Evolutionary conservation across 64 coral and sea anemone genomes (phyloP).

Genomic region (Hydrozoanthus tunicans): DNA sequence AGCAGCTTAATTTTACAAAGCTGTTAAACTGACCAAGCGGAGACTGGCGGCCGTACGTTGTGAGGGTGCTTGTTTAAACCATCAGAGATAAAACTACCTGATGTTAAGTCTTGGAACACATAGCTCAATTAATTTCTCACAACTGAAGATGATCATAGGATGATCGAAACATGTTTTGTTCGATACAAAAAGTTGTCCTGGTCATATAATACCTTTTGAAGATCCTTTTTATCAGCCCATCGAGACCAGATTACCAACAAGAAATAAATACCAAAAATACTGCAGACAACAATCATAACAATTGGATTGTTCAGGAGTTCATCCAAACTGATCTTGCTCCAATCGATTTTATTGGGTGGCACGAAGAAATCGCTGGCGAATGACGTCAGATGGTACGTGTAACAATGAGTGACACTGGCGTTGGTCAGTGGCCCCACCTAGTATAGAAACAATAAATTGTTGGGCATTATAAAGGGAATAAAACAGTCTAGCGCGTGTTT

Average conservation of each 20-base stretch:
- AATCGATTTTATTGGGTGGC: slow-evolving; percentile 93
- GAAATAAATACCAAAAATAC: slow-evolving; percentile 93
- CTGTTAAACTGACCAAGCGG: too few species aligned
- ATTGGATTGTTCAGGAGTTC: slow-evolving; percentile 90
- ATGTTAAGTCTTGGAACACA: too few species aligned
- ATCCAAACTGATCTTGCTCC: slow-evolving; percentile 81
- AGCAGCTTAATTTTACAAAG: too few species aligned
- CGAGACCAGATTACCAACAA: slow-evolving; percentile 88
- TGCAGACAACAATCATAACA: slow-evolving; percentile 88
- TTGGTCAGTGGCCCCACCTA: slow-evolving; percentile 85
- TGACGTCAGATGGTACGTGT: slow-evolving; percentile 83
- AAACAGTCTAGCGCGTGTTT: too few species aligned
- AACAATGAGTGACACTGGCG: slow-evolving; percentile 58
- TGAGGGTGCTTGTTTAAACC: too few species aligned
- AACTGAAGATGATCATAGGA: too few species aligned
- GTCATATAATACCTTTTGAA: slow-evolving; percentile 72
- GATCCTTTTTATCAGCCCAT: slow-evolving; percentile 87
- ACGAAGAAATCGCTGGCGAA: slow-evolving; percentile 97
- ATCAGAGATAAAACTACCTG: too few species aligned
- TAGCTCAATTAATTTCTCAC: too few species aligned
- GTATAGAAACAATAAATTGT: neutral
- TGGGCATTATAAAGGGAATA: neutral
- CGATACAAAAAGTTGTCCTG: too few species aligned
- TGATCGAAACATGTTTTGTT: too few species aligned
- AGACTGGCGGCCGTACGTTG: too few species aligned